phyloP scores from a whole-genome alignment of 2,113 vertebrate species.

The Lycocorax pyrrhopterus region DNA sequence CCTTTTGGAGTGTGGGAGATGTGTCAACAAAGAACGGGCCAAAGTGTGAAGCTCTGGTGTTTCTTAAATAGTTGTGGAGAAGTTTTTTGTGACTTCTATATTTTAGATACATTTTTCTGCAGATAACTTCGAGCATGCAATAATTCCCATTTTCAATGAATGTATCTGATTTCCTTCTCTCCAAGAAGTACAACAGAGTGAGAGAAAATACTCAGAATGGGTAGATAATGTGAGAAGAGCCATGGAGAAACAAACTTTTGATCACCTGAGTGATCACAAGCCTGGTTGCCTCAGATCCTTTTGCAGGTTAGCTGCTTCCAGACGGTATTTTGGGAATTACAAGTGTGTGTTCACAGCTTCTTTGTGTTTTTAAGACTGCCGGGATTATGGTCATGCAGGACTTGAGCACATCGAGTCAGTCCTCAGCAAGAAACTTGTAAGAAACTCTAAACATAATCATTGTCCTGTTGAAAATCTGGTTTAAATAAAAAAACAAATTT shows the following conservation, averaged over 20 bases:
- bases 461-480: slow-evolving; percentile 35
- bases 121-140: neutral
- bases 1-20: neutral
- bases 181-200: neutral
- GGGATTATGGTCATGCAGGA: neutral
- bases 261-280: neutral
- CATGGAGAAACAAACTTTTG: neutral
- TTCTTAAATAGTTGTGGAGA: neutral
- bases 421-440: neutral
- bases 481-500: slow-evolving; percentile 27
- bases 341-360: neutral
- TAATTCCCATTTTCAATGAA: neutral
- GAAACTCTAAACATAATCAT: neutral
- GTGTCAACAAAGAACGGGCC: neutral
- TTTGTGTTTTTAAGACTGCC: neutral
- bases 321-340: neutral
- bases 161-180: neutral
- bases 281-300: neutral
- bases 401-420: neutral
- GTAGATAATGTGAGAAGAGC: neutral
- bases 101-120: neutral
- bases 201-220: neutral
- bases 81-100: neutral
- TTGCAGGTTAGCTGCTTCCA: neutral
- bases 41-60: neutral